Conservation (phyloP, 2,888 invertebrate genomes). For the Eretmocerus hayati region DNA sequence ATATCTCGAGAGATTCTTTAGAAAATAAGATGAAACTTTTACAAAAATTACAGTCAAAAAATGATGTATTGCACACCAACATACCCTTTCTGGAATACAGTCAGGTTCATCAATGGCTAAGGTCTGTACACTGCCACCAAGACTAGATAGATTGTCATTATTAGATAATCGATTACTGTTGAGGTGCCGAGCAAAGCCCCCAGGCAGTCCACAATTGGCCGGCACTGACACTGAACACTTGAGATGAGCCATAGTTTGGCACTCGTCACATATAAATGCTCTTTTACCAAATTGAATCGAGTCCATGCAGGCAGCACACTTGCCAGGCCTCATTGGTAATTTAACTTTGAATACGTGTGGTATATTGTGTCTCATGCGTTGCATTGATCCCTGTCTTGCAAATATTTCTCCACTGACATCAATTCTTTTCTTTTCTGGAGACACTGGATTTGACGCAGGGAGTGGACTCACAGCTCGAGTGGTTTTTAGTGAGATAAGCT, state of each 20-base stretch:
- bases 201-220: constrained; percentile 55
- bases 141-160: constrained; percentile 37
- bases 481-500: constrained; percentile 51
- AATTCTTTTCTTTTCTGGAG: constrained; percentile 37
- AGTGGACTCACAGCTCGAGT: constrained; percentile 34
- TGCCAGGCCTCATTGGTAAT: constrained; percentile 51
- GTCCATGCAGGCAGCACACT: constrained; percentile 57
- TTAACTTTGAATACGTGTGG: constrained; percentile 55
- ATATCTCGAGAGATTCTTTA: too few relatives aligned
- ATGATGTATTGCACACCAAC: too few relatives aligned
- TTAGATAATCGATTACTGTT: constrained; percentile 29
- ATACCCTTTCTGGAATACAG: constrained; percentile 28
- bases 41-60: too few relatives aligned
- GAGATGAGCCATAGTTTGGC: constrained; percentile 53
- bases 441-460: constrained; percentile 37
- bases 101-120: constrained; percentile 42
- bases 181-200: constrained; percentile 52
- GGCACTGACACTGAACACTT: constrained; percentile 52
- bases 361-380: constrained; percentile 56
- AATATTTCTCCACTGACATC: constrained; percentile 35
- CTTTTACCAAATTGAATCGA: constrained; percentile 56
- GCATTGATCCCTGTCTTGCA: constrained; percentile 24
- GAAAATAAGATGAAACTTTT: too few relatives aligned
- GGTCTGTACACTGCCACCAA: constrained; percentile 41
- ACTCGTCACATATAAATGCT: constrained; percentile 55